phyloP scores from a whole-genome alignment of 2,888 invertebrate species.

The Drosophila differens region DNA sequence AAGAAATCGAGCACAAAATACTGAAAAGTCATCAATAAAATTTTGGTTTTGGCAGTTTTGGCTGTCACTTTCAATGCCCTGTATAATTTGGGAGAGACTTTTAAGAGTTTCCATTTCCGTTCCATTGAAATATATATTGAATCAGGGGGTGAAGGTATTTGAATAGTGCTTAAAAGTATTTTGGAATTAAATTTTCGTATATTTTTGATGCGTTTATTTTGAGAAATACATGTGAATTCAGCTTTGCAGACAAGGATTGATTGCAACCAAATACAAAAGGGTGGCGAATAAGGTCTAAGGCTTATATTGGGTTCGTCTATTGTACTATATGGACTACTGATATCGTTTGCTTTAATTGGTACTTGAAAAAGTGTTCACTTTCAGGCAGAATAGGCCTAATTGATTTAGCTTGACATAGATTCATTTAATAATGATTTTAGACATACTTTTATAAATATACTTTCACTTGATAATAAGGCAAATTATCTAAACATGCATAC shows the following conservation, averaged over 20 bases:
- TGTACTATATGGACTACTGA: neutral
- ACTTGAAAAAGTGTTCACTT: neutral
- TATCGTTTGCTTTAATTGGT: neutral
- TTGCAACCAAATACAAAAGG: neutral
- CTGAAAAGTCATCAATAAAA: constrained; percentile 3
- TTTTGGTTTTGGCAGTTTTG: neutral
- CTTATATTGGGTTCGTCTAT: neutral
- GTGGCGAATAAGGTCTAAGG: neutral
- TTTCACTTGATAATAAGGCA: neutral
- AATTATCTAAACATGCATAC: neutral
- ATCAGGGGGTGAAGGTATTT: no score
- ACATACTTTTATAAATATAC: neutral
- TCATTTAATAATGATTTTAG: neutral
- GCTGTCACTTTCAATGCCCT: neutral
- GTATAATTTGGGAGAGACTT: neutral
- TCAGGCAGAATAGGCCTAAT: neutral
- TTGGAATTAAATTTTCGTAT: neutral
- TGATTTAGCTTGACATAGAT: no score
- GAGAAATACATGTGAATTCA: no score
- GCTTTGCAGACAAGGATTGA: neutral
- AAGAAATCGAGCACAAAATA: constrained; percentile 12
- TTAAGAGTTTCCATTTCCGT: no score
- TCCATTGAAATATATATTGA: neutral
- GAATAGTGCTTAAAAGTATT: neutral
- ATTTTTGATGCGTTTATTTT: no score